These are phyloP conservation scores for Brassicogethes aeneus DNA, from an alignment of 2,888 invertebrate genomes.

Conservation along the genomic window DNA sequence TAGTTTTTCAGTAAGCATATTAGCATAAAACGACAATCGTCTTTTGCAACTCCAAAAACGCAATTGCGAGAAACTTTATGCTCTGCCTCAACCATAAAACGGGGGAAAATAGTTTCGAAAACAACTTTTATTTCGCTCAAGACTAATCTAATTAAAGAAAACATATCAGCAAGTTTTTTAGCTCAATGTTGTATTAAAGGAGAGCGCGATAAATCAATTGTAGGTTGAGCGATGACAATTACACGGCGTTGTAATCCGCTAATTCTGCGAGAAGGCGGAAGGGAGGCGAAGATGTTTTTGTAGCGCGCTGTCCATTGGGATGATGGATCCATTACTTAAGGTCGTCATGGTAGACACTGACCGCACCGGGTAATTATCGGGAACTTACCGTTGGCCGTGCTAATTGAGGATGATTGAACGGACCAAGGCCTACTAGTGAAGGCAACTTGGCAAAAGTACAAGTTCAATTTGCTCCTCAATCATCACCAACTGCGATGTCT, in stretches of 20 bases:
- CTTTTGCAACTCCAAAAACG: no score
- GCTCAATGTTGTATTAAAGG: no score
- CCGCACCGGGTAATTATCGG: conserved; percentile 39
- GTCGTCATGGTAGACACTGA: conserved; percentile 33
- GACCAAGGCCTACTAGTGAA: conserved; percentile 14
- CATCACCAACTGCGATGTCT: no score
- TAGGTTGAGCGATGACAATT: conserved; percentile 30
- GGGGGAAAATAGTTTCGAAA: no score
- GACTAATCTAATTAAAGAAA: no score
- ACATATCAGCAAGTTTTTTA: no score
- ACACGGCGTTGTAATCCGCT: conserved; percentile 27
- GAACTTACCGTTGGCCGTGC: conserved; percentile 33
- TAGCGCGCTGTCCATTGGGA: conserved; percentile 38
- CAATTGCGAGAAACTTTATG: no score
- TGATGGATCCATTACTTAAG: conserved; percentile 46
- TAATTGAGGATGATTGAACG: conserved; percentile 42
- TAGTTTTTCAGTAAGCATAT: no score
- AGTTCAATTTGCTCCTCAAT: not conserved
- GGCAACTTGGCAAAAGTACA: no score
- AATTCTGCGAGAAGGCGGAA: conserved; percentile 25
- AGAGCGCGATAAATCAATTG: conserved; percentile 28
- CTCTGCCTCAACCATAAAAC: no score
- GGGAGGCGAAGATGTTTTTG: conserved; percentile 28
- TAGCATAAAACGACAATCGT: no score
- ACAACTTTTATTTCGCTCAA: no score